Conservation (phyloP, 2,888 invertebrate genomes). For the Chloroclystis v-ata region DNA sequence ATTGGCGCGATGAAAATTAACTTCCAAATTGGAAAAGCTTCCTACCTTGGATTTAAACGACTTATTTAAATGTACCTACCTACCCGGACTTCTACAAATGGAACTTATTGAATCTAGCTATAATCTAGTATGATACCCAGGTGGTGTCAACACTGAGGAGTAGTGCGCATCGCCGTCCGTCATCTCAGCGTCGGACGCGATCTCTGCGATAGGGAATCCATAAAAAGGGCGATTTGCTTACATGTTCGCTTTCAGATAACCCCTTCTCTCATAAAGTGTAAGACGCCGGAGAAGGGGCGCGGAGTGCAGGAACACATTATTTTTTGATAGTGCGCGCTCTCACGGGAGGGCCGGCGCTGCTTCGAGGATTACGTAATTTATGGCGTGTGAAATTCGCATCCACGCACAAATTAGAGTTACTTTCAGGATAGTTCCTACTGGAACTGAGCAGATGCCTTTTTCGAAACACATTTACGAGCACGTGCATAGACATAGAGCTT, state of each 20-base stretch:
- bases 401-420: background rate
- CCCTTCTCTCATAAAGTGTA: constrained; percentile 24
- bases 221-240: constrained; percentile 29
- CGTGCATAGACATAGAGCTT: too few relatives aligned
- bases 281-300: constrained; percentile 5
- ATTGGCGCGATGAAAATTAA: constrained; percentile 21
- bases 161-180: background rate
- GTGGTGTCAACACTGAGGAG: background rate
- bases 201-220: constrained; percentile 14
- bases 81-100: too few relatives aligned
- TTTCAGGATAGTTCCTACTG: too few relatives aligned
- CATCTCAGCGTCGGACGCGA: constrained; percentile 11
- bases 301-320: constrained; percentile 20
- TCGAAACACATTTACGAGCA: too few relatives aligned
- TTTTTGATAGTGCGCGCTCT: constrained; percentile 23
- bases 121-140: too few relatives aligned
- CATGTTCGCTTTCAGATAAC: constrained; percentile 27
- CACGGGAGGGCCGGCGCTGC: constrained; percentile 3
- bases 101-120: too few relatives aligned
- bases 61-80: background rate
- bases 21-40: constrained; percentile 15
- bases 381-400: constrained; percentile 11
- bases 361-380: constrained; percentile 19
- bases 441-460: too few relatives aligned
- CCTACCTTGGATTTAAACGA: constrained; percentile 3